Evolutionary conservation across 2,113 vertebrate genomes (phyloP).

Genomic region (Gobio gobio): DNA sequence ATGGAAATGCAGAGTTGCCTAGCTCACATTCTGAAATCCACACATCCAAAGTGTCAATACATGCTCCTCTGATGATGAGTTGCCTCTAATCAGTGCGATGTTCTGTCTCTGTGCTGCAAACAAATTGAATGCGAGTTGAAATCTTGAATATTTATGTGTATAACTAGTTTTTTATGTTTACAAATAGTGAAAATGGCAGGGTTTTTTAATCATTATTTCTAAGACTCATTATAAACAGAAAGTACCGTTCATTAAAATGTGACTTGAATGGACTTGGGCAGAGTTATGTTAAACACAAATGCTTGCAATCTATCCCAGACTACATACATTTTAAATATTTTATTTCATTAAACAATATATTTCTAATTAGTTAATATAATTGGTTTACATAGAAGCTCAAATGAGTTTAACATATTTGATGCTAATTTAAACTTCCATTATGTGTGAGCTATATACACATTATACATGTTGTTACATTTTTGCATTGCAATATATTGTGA

Average conservation of each 20-base stretch:
- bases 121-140: not conserved
- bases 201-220: not conserved
- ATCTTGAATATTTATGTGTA: not conserved
- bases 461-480: not conserved
- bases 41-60: not conserved
- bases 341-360: not conserved
- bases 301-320: not conserved
- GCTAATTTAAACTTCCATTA: not conserved
- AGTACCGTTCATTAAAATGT: not conserved
- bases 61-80: not conserved
- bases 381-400: not conserved
- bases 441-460: too few species aligned
- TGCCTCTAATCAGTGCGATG: not conserved
- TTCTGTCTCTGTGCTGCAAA: not conserved
- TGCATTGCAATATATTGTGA: not conserved
- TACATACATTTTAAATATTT: not conserved
- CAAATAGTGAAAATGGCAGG: not conserved
- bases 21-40: not conserved
- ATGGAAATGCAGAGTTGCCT: not conserved
- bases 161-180: not conserved
- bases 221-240: not conserved
- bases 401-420: not conserved
- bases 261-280: too few species aligned
- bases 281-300: not conserved
- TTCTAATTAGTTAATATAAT: not conserved